Percentiles rank a stretch among this genome's conserved stretches.
Conservation (phyloP, 2,888 invertebrate genomes). For the Leptinotarsa tumamoca region DNA sequence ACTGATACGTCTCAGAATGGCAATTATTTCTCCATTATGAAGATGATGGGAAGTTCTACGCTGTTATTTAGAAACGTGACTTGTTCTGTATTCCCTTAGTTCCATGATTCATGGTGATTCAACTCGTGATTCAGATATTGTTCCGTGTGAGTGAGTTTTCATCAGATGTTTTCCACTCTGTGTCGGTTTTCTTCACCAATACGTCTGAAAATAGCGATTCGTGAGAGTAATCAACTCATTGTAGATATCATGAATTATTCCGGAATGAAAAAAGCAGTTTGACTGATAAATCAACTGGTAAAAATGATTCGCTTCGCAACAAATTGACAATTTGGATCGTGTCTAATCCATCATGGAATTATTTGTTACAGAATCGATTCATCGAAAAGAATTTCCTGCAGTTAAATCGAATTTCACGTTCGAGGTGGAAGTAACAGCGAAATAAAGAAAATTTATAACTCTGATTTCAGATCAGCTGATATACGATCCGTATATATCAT, state of each 20-base stretch:
- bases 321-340: slow-evolving; percentile 1
- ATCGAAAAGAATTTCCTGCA: slow-evolving; percentile 26
- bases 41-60: too few relatives aligned
- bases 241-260: not conserved
- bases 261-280: not conserved
- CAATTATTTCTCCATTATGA: too few relatives aligned
- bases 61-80: too few relatives aligned
- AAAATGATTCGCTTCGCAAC: not conserved
- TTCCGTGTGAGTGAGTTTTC: too few relatives aligned
- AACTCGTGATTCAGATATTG: too few relatives aligned
- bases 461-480: slow-evolving; percentile 42
- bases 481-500: slow-evolving; percentile 41
- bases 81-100: too few relatives aligned
- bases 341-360: slow-evolving; percentile 1
- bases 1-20: too few relatives aligned
- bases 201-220: too few relatives aligned
- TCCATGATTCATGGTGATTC: too few relatives aligned
- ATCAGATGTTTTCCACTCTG: too few relatives aligned
- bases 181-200: too few relatives aligned
- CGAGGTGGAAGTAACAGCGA: slow-evolving; percentile 16
- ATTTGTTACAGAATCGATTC: slow-evolving; percentile 17
- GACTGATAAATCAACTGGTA: not conserved
- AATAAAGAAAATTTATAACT: slow-evolving; percentile 40
- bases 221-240: too few relatives aligned
- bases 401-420: slow-evolving; percentile 21